Evolutionary conservation across 2,888 invertebrate species (phyloP).

Genomic region (Actias luna): DNA sequence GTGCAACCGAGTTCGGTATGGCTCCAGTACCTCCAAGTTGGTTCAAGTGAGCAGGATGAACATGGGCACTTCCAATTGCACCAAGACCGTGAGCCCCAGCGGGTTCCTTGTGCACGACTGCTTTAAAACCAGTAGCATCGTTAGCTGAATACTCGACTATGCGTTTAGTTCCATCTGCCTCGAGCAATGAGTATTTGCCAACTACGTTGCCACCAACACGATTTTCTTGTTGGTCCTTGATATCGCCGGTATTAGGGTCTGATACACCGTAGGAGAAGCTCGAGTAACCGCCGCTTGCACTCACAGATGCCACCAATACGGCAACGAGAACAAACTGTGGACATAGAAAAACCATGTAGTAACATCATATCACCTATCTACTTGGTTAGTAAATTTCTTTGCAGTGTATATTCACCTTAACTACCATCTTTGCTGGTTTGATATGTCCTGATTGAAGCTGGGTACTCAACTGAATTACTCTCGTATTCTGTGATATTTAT

Average conservation of each 20-base stretch:
- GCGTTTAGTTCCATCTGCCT: slow-evolving; percentile 81
- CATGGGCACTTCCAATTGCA: slow-evolving; percentile 21
- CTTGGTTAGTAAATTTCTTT: not conserved
- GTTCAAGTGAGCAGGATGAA: slow-evolving; percentile 26
- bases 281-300: slow-evolving; percentile 50
- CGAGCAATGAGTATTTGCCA: slow-evolving; percentile 67
- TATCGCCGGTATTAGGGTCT: slow-evolving; percentile 62
- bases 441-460: slow-evolving; percentile 34
- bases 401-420: slow-evolving; percentile 44
- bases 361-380: not conserved
- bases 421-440: slow-evolving; percentile 47
- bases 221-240: slow-evolving; percentile 78
- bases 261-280: slow-evolving; percentile 64
- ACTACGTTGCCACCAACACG: slow-evolving; percentile 83
- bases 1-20: not conserved
- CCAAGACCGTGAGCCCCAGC: slow-evolving; percentile 39
- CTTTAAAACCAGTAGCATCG: slow-evolving; percentile 58
- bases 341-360: slow-evolving; percentile 26
- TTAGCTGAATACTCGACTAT: slow-evolving; percentile 79
- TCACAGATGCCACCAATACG: slow-evolving; percentile 46
- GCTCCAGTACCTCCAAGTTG: slow-evolving; percentile 19
- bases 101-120: slow-evolving; percentile 58
- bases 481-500: slow-evolving; percentile 53
- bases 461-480: slow-evolving; percentile 47
- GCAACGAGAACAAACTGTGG: slow-evolving; percentile 59